These are phyloP conservation scores for Staurois parvus DNA, from an alignment of 2,797 vertebrate species.

Conservation along the genomic window DNA sequence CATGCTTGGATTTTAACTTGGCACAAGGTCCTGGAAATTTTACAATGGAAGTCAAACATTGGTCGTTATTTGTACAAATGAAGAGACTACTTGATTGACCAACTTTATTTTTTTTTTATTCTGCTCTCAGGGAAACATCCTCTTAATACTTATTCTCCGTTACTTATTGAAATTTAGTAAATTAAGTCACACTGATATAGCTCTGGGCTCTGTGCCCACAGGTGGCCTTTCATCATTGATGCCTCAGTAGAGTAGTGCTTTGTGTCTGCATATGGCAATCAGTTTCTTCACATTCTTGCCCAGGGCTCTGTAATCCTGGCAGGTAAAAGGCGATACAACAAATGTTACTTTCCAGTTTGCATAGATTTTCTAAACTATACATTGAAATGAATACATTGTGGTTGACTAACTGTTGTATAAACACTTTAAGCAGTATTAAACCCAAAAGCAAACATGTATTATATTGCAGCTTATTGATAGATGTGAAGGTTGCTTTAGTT, in stretches of 20 bases:
- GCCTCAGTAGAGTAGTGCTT: constrained; percentile 24
- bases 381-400: not conserved
- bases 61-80: not conserved
- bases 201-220: constrained; percentile 20
- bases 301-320: constrained; percentile 19
- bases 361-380: not conserved
- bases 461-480: too few relatives aligned
- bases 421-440: too few relatives aligned
- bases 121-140: not conserved
- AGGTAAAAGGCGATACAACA: constrained; percentile 1
- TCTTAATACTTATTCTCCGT: not conserved
- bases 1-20: not conserved
- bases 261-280: constrained; percentile 42
- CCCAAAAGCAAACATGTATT: too few relatives aligned
- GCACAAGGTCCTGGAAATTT: not conserved
- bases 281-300: constrained; percentile 17
- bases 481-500: too few relatives aligned
- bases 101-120: not conserved
- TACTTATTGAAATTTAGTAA: constrained; percentile 14
- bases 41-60: not conserved
- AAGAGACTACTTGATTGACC: too few relatives aligned
- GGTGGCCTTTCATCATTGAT: constrained; percentile 33
- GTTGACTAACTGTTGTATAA: not conserved
- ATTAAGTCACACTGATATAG: constrained; percentile 35
- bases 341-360: not conserved